These are phyloP conservation scores for Acrossocheilus fasciatus DNA, from an alignment of 2,797 vertebrate genomes.

Conservation along the genomic window DNA sequence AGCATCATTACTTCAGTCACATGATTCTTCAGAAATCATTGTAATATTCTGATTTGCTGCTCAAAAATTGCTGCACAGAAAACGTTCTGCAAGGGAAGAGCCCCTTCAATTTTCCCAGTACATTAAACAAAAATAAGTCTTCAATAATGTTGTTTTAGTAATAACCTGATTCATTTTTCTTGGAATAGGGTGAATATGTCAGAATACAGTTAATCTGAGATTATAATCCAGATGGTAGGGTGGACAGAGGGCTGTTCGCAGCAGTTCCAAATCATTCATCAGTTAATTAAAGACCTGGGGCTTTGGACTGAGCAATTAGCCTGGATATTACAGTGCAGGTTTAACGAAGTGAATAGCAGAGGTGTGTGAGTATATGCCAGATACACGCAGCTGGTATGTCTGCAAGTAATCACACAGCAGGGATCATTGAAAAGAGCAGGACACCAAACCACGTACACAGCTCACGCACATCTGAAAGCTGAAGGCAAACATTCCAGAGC, in stretches of 20 bases:
- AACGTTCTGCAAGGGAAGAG: neutral
- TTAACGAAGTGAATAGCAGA: conserved; percentile 48
- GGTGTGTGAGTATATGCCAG: conserved; percentile 28
- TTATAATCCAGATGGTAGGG: conserved; percentile 38
- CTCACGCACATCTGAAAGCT: conserved; percentile 34
- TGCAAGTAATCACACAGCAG: conserved; percentile 45
- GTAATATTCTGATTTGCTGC: neutral
- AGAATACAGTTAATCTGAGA: conserved; percentile 40
- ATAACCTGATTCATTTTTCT: conserved; percentile 15
- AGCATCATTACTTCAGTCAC: too few relatives aligned
- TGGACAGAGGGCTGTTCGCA: neutral
- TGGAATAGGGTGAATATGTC: conserved; percentile 15
- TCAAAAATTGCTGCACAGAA: neutral
- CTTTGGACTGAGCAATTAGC: conserved; percentile 26
- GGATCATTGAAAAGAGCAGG: conserved; percentile 41
- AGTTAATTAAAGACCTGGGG: conserved; percentile 47
- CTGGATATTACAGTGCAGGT: conserved; percentile 27
- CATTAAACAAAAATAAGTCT: neutral
- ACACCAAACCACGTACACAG: conserved; percentile 33
- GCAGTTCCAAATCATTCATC: conserved; percentile 41
- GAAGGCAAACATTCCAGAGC: conserved; percentile 63
- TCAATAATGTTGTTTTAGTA: neutral
- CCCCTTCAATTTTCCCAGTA: neutral
- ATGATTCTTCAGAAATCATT: neutral
- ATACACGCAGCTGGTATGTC: conserved; percentile 36